Evolutionary conservation across 2,113 vertebrate genomes (phyloP).

Genomic region (Crypturellus undulatus): DNA sequence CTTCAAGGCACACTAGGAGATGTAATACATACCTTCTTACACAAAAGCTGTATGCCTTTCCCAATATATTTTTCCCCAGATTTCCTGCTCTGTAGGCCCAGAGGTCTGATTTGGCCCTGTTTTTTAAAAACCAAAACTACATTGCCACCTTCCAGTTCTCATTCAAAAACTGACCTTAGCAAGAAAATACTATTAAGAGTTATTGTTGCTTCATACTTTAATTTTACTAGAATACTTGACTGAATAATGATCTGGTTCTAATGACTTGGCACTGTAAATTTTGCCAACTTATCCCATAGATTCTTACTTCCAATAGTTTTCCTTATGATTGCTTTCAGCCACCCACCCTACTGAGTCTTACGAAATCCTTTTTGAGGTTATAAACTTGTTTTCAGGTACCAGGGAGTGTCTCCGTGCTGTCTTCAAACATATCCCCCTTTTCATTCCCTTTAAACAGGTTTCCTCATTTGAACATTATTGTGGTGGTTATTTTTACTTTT

Average conservation of each 20-base stretch:
- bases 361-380: not conserved
- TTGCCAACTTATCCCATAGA: not conserved
- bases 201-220: not conserved
- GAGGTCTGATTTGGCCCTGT: not conserved
- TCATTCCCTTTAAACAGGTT: not conserved
- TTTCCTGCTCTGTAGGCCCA: not conserved
- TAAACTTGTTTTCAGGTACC: not conserved
- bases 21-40: not conserved
- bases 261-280: not conserved
- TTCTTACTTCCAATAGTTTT: not conserved
- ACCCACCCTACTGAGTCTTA: not conserved
- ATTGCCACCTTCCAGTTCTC: not conserved
- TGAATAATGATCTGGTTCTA: not conserved
- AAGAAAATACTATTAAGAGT: not conserved
- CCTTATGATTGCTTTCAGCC: not conserved
- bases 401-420: not conserved
- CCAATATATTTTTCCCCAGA: not conserved
- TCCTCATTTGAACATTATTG: not conserved
- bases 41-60: not conserved
- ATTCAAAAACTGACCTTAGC: not conserved
- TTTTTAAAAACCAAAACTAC: not conserved
- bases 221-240: not conserved
- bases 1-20: not conserved
- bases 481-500: not conserved
- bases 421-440: not conserved